Base-by-base conservation (phyloP, 2,113 vertebrate species). In the Pygoscelis adeliae region DNA sequence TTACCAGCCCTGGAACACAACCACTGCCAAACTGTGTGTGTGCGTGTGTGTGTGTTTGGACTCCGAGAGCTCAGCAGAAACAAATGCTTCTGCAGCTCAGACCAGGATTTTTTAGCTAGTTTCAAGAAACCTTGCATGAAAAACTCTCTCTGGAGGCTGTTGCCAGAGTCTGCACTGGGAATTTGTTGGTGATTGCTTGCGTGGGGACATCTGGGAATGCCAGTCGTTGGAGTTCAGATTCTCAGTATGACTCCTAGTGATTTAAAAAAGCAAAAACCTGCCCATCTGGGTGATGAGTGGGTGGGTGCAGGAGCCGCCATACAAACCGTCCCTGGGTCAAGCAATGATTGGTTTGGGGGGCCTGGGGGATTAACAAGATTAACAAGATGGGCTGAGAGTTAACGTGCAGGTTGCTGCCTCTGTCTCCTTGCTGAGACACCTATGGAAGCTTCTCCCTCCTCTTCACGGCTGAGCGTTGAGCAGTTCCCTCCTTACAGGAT, bases 1-100 rank as follows among this genome's bases (percentile, higher is more conserved):
- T 98, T 98, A 98, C 98, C 98, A 98, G 97, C 98, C 97, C 98
- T 98, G 98, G 98, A 98, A 98, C 97, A 97, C 96, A 96, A 96
- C 96, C 97, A 94, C 98, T 98, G 98, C 98, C 98, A 98, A 98
- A 98, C 98, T 97, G 92, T 69, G 73, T 96, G 93, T 94, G 97
- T 96, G 84, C 91, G 59, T 44, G 47, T 47, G 72, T 66, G 93
- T 66, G 97, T 96, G 95, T 97, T 98, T 98, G 97, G 97, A 92
- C 93, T 97, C 96, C 5, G 18, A 27, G 88, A 97, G 96, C 97
- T 97, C 90, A 90, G 96, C 84, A 95, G 97, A 98, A 98, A 98
- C 98, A 98, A 98, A 98, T 96, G 96, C 92, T 97, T 96, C 92
- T 96, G 92, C 90, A 85, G 97, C 90, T 97, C 92, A 96, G 88